phyloP scores from a whole-genome alignment of 2,797 vertebrate genomes.

The Luscinia luscinia region DNA sequence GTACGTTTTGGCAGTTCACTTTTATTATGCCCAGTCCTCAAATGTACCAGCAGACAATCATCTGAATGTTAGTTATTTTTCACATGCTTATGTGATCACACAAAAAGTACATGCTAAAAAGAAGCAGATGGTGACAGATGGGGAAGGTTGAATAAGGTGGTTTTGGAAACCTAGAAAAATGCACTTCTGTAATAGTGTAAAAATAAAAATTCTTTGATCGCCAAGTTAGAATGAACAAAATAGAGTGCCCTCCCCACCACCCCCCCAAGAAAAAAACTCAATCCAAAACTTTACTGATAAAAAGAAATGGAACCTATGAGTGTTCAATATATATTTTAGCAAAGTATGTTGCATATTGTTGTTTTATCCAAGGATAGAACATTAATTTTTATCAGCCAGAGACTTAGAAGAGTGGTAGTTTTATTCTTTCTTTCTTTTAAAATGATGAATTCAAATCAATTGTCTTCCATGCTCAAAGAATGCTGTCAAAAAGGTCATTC shows the following conservation, averaged over 20 bases:
- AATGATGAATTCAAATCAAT: neutral
- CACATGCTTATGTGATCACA: constrained; percentile 98
- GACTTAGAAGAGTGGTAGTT: neutral
- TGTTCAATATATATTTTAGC: constrained; percentile 22
- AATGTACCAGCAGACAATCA: constrained; percentile 98
- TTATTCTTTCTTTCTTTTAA: neutral
- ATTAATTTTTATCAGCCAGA: neutral
- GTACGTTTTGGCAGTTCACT: constrained; percentile 95
- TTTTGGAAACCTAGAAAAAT: constrained; percentile 97
- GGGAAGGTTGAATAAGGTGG: constrained; percentile 99
- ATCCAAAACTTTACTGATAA: constrained; percentile 24
- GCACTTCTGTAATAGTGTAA: constrained; percentile 95
- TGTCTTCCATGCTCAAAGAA: neutral
- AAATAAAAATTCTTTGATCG: constrained; percentile 94
- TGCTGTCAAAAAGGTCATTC: neutral
- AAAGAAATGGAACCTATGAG: constrained; percentile 31
- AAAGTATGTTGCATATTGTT: neutral
- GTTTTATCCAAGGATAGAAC: constrained; percentile 16
- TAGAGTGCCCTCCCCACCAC: neutral
- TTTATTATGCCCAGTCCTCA: constrained; percentile 90
- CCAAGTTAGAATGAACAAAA: constrained; percentile 87
- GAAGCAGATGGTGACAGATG: constrained; percentile 99
- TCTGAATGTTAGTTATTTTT: constrained; percentile 99
- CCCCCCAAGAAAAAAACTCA: neutral
- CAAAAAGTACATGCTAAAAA: constrained; percentile 98